Evolutionary conservation across 2,797 vertebrate species (phyloP).

Genomic region (Hirundo rustica): DNA sequence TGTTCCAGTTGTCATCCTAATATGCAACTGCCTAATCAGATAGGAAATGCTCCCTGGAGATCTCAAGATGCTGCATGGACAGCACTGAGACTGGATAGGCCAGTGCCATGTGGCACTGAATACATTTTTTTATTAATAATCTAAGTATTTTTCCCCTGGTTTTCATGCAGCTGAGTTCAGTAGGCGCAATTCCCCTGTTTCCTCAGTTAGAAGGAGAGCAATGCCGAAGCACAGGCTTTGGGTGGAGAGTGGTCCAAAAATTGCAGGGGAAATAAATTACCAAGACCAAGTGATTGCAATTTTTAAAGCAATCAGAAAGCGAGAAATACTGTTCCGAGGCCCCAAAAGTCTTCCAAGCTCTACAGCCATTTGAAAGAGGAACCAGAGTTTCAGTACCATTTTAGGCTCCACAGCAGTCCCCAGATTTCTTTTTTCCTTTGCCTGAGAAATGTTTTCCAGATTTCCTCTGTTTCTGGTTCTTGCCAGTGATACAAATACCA

Average conservation of each 20-base stretch:
- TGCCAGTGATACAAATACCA: constrained; percentile 43
- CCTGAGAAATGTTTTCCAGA: constrained; percentile 58
- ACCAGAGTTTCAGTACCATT: not conserved
- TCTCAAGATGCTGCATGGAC: not conserved
- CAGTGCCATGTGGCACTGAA: not conserved
- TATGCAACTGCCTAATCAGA: not conserved
- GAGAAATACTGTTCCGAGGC: not conserved
- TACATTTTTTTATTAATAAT: not conserved
- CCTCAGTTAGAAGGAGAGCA: not conserved
- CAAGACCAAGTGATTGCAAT: not conserved
- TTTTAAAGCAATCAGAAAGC: not conserved
- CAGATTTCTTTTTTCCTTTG: constrained; percentile 47
- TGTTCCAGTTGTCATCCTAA: not conserved
- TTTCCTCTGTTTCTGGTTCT: constrained; percentile 24
- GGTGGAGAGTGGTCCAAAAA: not conserved
- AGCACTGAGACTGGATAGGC: not conserved
- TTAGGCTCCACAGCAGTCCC: not conserved
- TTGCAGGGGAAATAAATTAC: not conserved
- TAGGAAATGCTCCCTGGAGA: not conserved
- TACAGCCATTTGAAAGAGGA: not conserved
- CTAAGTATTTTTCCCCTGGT: not conserved
- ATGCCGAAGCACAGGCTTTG: not conserved
- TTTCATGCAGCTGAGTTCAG: not conserved
- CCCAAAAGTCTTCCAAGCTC: not conserved
- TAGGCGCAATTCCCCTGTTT: not conserved